These are phyloP conservation scores for Odontocolon sp. DNA, from an alignment of 2,888 invertebrate genomes.

Conservation along the genomic window DNA sequence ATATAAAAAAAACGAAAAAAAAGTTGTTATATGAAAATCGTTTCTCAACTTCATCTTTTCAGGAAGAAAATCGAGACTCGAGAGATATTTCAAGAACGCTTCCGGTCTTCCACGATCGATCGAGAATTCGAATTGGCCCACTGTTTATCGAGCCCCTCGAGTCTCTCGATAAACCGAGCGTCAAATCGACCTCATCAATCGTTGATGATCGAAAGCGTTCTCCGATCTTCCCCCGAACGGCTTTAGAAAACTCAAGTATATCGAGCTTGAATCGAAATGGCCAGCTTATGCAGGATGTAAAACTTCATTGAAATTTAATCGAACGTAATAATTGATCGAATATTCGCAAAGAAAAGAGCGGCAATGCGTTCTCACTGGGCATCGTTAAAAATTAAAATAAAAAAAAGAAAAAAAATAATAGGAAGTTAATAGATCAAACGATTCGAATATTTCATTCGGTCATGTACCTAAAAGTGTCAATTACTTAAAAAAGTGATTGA, in stretches of 20 bases:
- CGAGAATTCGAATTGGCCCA: neutral
- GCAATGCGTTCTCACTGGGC: slow-evolving; percentile 15
- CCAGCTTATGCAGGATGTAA: slow-evolving; percentile 8
- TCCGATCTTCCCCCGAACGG: neutral
- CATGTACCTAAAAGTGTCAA: slow-evolving; percentile 9
- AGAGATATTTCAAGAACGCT: neutral
- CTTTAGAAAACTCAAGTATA: neutral
- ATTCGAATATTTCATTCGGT: slow-evolving; percentile 16
- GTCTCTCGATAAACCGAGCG: slow-evolving; percentile 33
- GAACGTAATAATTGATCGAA: slow-evolving; percentile 38
- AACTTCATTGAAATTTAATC: slow-evolving; percentile 25
- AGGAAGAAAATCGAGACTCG: neutral
- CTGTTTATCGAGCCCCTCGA: slow-evolving; percentile 37
- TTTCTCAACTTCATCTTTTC: neutral
- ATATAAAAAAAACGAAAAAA: neutral
- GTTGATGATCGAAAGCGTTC: slow-evolving; percentile 9
- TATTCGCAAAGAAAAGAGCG: slow-evolving; percentile 30
- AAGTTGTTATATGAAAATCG: neutral
- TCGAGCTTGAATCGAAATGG: neutral
- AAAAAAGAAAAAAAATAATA: slow-evolving; percentile 9
- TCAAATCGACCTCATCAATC: slow-evolving; percentile 8
- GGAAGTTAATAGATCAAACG: slow-evolving; percentile 3
- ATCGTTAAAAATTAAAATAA: slow-evolving; percentile 4
- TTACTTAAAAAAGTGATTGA: neutral
- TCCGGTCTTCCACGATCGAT: slow-evolving; percentile 6